A percentile compares a stretch with the other conserved stretches of the same genome.
phyloP scores from a whole-genome alignment of 2,888 invertebrate species.

The Blomia tropicalis region DNA sequence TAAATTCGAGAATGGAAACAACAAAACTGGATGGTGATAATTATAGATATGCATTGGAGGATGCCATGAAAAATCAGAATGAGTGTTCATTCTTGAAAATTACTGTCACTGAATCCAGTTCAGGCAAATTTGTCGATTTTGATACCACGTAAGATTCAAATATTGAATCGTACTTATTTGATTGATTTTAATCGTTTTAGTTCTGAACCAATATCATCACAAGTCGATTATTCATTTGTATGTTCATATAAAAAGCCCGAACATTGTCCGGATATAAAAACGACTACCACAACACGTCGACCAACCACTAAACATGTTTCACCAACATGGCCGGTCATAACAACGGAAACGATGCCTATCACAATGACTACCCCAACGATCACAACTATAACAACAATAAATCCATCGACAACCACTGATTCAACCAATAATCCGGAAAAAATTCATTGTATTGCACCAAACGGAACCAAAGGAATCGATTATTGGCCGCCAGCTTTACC shows the following conservation, averaged over 20 bases:
- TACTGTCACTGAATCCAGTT: background rate
- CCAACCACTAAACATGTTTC: constrained; percentile 1
- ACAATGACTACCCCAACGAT: background rate
- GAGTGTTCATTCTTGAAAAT: background rate
- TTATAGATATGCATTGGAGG: background rate
- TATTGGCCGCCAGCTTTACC: background rate
- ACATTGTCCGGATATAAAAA: background rate
- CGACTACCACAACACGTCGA: background rate
- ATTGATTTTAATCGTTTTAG: background rate
- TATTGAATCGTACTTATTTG: background rate
- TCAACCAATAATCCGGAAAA: background rate
- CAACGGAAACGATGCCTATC: background rate
- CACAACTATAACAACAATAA: background rate
- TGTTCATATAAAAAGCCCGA: background rate
- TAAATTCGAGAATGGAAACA: background rate
- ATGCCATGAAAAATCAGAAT: background rate
- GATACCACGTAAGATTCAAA: background rate
- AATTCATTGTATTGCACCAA: background rate
- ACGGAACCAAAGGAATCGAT: background rate
- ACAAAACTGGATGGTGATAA: background rate
- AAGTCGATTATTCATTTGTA: background rate
- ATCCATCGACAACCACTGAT: constrained; percentile 5
- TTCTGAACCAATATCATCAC: background rate
- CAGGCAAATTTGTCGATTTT: background rate
- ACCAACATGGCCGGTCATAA: background rate